These are phyloP conservation scores for Oscheius onirici DNA, from an alignment of 2,888 invertebrate genomes.

Conservation along the genomic window DNA sequence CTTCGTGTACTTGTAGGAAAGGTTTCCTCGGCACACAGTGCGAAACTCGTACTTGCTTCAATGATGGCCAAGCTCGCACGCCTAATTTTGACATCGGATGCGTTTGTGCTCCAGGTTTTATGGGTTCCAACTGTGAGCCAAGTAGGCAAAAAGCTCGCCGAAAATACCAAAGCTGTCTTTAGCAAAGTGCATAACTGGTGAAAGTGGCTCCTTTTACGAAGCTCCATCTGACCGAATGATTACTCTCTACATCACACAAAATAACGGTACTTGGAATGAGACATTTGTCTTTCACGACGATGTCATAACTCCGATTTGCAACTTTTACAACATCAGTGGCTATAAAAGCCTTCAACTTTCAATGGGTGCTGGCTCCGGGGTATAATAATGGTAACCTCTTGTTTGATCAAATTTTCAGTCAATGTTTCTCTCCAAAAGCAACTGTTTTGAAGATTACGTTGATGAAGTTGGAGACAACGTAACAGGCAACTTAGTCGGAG, in stretches of 20 bases:
- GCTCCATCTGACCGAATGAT: neutral
- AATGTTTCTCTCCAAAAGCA: neutral
- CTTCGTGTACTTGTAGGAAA: neutral
- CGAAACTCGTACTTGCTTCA: neutral
- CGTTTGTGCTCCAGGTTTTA: constrained; percentile 21
- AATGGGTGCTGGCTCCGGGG: too few species aligned
- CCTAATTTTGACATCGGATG: neutral
- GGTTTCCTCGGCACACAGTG: neutral
- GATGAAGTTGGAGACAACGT: neutral
- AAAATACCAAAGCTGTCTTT: neutral
- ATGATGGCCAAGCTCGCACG: neutral
- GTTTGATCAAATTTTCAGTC: neutral
- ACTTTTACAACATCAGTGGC: neutral
- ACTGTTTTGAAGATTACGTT: neutral
- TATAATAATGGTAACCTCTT: neutral
- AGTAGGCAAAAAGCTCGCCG: neutral
- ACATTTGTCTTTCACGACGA: neutral
- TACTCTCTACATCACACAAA: constrained; percentile 14
- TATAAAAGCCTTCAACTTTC: neutral
- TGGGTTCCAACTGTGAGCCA: constrained; percentile 27
- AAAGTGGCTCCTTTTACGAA: constrained; percentile 19
- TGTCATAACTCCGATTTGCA: constrained; percentile 4
- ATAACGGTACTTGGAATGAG: neutral
- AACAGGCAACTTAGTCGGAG: neutral
- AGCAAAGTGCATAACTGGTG: constrained; percentile 19